Evolutionary conservation across 2,888 invertebrate genomes (phyloP).

Genomic region (Clanis bilineata): DNA sequence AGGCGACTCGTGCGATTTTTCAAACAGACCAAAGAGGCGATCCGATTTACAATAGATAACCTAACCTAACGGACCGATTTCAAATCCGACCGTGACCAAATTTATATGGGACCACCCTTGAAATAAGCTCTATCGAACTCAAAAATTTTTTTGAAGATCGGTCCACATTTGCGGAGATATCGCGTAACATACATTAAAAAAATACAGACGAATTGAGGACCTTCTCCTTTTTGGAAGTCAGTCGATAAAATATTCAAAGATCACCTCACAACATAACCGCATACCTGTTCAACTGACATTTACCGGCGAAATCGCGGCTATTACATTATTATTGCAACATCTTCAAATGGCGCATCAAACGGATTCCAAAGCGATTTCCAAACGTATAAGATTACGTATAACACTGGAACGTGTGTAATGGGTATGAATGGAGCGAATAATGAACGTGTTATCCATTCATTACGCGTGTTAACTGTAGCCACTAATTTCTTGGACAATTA

Average conservation of each 20-base stretch:
- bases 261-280: not conserved
- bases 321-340: conserved; percentile 9
- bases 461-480: conserved; percentile 22
- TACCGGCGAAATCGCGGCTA: conserved; percentile 4
- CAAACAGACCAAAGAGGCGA: too few species aligned
- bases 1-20: too few species aligned
- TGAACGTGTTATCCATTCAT: conserved; percentile 21
- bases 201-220: too few species aligned
- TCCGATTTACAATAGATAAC: too few species aligned
- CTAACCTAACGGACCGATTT: too few species aligned
- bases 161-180: too few species aligned
- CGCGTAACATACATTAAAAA: too few species aligned
- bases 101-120: too few species aligned
- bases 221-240: too few species aligned
- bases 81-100: too few species aligned
- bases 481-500: conserved; percentile 36
- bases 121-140: too few species aligned
- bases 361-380: not conserved
- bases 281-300: conserved; percentile 8
- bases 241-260: not conserved
- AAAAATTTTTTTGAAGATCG: too few species aligned
- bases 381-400: not conserved
- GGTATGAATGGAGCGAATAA: conserved; percentile 19
- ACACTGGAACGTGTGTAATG: not conserved
- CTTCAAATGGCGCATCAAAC: conserved; percentile 7